Base-by-base conservation (phyloP, 2,888 invertebrate genomes). In the Drosophila tripunctata region DNA sequence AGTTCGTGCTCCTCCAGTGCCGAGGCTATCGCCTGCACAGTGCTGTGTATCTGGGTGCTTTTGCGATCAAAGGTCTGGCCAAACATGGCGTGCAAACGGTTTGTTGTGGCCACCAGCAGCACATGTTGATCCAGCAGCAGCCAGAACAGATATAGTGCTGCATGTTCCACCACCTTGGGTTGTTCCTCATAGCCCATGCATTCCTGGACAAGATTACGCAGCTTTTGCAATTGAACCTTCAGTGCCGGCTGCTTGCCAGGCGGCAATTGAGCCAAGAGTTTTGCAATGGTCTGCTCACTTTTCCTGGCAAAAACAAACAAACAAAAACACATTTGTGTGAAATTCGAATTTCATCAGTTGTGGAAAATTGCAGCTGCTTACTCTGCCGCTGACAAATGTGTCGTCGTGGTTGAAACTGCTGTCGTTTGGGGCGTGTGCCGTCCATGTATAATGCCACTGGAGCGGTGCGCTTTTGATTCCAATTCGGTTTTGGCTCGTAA, bases 401-500 rank as follows among this genome's bases (percentile, higher is more conserved):
- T 68, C 74, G 73, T 57, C 80, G 77, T 75, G 66, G 60, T 65
- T 36, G 51, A 38, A 5, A 45, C 6, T 17, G 50, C 12, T 8
- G 22, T 6, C 14, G 52, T 44, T 1, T 61, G 15, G n/a, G 22
- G 8, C 14, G 52, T 44, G 2, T 61, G 15, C 12, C 33, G 40
- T 2, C 27, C 51, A 6, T 82, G 30, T 4, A 54, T 60, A 7
- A 63, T 21, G 5, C 43, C 36, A 22, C 27, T 70, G 44, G 76
- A 65, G 31, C 81, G 75, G 10, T 86, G 75, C 52, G 88, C 87
- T 17, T 87, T 88, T 2, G 92, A 91, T 54, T 92, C 93, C 15
- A 93, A 88, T 56, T 92, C 90, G 1, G 94, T 94, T 80, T 94
- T 94, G 10, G 93, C 94, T 64, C 95, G 92, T 1, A 95, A 89